These are phyloP conservation scores for Prunella fulvescens DNA, from an alignment of 2,113 vertebrate genomes.

Conservation along the genomic window DNA sequence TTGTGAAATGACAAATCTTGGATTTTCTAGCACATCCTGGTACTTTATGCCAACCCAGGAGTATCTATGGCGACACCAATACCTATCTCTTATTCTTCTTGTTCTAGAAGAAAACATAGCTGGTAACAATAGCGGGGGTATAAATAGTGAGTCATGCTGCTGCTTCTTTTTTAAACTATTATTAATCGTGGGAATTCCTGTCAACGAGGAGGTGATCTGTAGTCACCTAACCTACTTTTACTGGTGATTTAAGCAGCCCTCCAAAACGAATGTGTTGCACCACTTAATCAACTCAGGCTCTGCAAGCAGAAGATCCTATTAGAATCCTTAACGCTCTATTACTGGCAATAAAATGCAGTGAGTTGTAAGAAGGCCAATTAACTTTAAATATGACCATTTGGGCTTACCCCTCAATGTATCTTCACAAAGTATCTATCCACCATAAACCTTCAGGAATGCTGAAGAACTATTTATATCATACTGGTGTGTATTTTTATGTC, in stretches of 20 bases:
- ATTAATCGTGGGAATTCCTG: constrained; percentile 56
- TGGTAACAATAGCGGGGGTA: not conserved
- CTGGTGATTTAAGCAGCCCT: constrained; percentile 18
- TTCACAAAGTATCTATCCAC: constrained; percentile 6
- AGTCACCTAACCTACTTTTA: constrained; percentile 53
- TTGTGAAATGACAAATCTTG: not conserved
- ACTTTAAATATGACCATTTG: constrained; percentile 23
- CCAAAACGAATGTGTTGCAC: not conserved
- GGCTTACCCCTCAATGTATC: not conserved
- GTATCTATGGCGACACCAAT: not conserved
- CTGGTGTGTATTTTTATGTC: constrained; percentile 61
- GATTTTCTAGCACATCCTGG: not conserved
- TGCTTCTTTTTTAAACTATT: constrained; percentile 9
- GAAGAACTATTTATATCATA: constrained; percentile 59
- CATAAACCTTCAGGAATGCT: constrained; percentile 26
- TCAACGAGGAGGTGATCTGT: constrained; percentile 21
- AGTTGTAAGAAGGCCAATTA: constrained; percentile 6
- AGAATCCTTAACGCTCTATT: constrained; percentile 1
- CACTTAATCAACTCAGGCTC: not conserved
- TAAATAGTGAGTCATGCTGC: constrained; percentile 40
- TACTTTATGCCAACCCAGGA: not conserved
- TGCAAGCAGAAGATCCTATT: constrained; percentile 29
- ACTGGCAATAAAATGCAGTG: not conserved
- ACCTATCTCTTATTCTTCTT: not conserved
- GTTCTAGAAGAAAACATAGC: not conserved